Evolutionary conservation across 2,888 invertebrate species (phyloP).

Genomic region (Aleiodes testaceus): DNA sequence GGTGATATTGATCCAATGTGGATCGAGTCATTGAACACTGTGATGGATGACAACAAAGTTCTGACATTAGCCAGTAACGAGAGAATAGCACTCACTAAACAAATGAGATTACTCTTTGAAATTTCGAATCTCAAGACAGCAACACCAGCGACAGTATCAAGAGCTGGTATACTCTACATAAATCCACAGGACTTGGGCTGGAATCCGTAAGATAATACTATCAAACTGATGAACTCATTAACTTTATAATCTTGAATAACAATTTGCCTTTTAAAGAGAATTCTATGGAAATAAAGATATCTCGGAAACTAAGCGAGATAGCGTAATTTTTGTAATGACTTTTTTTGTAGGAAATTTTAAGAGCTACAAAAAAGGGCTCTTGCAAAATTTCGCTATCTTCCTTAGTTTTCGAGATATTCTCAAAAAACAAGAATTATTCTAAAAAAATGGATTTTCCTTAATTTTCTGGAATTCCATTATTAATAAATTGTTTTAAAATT

Average conservation of each 20-base stretch:
- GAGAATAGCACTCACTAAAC: slow-evolving; percentile 89
- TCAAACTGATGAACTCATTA: background rate
- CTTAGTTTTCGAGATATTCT: no score
- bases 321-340: no score
- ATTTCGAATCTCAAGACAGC: slow-evolving; percentile 91
- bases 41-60: slow-evolving; percentile 98
- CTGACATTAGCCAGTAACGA: slow-evolving; percentile 95
- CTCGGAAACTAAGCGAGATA: no score
- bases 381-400: no score
- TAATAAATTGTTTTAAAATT: no score
- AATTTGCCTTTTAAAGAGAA: no score
- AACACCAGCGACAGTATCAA: slow-evolving; percentile 95
- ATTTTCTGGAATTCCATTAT: no score
- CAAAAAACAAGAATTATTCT: no score
- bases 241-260: background rate
- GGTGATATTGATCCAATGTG: slow-evolving; percentile 99
- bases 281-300: no score
- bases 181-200: slow-evolving; percentile 96
- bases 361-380: no score
- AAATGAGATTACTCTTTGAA: slow-evolving; percentile 95
- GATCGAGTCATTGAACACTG: slow-evolving; percentile 96
- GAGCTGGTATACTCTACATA: slow-evolving; percentile 95
- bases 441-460: no score
- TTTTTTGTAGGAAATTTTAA: no score
- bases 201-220: slow-evolving; percentile 83